These are phyloP conservation scores for Nasonia vitripennis DNA, from an alignment of 1,140 invertebrate species.

Conservation along the genomic window DNA sequence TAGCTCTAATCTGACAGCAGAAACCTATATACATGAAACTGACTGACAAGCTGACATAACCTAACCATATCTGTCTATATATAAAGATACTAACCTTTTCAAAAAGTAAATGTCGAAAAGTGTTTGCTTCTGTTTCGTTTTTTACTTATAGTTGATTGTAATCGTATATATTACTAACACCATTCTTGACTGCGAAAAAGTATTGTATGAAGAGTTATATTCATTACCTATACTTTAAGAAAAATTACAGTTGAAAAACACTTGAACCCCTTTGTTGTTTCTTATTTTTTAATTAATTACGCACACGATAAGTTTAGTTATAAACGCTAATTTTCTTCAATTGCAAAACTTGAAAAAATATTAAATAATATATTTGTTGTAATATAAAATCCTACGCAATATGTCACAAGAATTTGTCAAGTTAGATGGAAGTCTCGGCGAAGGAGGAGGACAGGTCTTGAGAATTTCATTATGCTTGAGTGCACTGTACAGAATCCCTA, in stretches of 20 bases:
- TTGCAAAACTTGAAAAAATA: too few species aligned
- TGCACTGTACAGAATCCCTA: slow-evolving; percentile 82
- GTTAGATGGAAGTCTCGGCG: slow-evolving; percentile 80
- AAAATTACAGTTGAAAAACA: background rate
- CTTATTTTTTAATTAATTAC: too few species aligned
- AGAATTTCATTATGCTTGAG: slow-evolving; percentile 87
- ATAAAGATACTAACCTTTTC: too few species aligned
- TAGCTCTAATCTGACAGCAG: background rate
- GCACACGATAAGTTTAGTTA: too few species aligned
- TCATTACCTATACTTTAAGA: too few species aligned
- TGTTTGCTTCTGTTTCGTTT: too few species aligned
- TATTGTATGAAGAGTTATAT: too few species aligned
- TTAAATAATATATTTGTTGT: too few species aligned
- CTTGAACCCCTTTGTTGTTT: background rate
- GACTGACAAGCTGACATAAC: background rate
- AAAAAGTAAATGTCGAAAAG: background rate
- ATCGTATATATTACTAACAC: too few species aligned
- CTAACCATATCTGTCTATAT: background rate
- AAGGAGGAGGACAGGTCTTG: slow-evolving; percentile 91
- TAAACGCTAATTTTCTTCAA: too few species aligned
- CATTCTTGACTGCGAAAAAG: too few species aligned
- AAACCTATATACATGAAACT: background rate
- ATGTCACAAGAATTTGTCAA: slow-evolving; percentile 64
- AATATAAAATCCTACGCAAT: background rate
- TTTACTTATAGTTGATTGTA: too few species aligned